A percentile compares a stretch with the other conserved stretches of the same genome.
Evolutionary conservation across 2,113 vertebrate genomes (phyloP).

Genomic region (Petromus typicus): DNA sequence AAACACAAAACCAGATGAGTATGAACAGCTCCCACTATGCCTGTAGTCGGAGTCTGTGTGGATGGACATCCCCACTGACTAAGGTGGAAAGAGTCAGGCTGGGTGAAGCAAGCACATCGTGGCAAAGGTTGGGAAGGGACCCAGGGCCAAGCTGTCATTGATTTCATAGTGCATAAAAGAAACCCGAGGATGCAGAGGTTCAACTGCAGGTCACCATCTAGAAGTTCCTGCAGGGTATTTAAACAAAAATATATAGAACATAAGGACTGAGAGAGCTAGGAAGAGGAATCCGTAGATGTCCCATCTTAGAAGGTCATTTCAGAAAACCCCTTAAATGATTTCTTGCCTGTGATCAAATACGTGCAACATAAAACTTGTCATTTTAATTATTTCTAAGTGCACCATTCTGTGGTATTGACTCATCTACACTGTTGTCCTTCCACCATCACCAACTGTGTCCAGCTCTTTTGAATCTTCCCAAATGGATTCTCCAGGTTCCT

Average conservation of each 20-base stretch:
- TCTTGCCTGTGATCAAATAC: background rate
- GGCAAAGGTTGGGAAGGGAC: background rate
- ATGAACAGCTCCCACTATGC: background rate
- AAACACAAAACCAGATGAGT: background rate
- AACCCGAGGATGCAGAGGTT: background rate
- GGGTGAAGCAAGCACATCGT: background rate
- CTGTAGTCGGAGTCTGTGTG: background rate
- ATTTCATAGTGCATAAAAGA: background rate
- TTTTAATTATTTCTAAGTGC: background rate
- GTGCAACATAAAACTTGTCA: background rate
- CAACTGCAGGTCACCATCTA: background rate
- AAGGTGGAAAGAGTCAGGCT: background rate
- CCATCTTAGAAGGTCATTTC: background rate
- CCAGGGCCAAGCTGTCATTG: background rate
- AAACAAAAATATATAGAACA: background rate
- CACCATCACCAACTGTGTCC: background rate
- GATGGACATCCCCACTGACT: background rate
- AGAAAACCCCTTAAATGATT: background rate
- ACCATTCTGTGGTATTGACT: background rate
- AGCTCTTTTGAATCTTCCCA: background rate
- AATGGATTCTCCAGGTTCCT: no score
- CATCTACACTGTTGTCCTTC: background rate
- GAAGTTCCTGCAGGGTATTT: no score
- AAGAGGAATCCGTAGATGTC: background rate
- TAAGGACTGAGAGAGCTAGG: background rate